Base-by-base conservation (phyloP, 2,888 invertebrate species). In the Danaus chrysippus region DNA sequence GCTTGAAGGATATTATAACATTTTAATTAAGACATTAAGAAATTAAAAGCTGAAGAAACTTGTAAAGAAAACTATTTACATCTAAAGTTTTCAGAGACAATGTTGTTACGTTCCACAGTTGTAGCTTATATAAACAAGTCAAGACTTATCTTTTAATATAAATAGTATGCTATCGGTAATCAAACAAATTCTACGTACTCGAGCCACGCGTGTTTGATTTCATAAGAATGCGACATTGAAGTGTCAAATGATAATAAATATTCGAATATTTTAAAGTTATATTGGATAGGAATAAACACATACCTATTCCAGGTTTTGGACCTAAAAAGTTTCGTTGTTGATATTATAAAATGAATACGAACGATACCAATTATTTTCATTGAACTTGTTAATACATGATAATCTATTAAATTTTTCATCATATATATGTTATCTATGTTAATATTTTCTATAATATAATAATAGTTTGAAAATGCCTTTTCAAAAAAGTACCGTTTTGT, bases 71-170 rank as follows among this genome's bases (percentile, higher is more conserved):
- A 34, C 23, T 34, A 34, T 34, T 34, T 34, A 5, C 23, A 34
- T 34, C 23, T 34, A 3, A 0, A 34, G 23, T 2, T 34, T 34
- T 34, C 23, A 34, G 23, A 34, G 23, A 34, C 23, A 34, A 34
- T 34, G 23, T 34, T 34, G 23, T 34, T 34, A 72, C 69, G 72
- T 76, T 73, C 70, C 71, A 74, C 70, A 70, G 67, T 68, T 68
- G 65, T 64, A 67, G 66, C 53, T 69, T 68, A 70, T 67, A 49
- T 64, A 44, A 23, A 56, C 69, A 69, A 62, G 66, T 67, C 67
- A 63, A 59, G 58, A 54, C 69, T 83, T 84, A 86, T 86, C 82
- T 75, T 73, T 59, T 77, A 70, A 76, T 76, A 76, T 34, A 34
- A 34, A 34, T 34, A 34, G 23, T 34, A 75, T 76, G 76, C 74